Conservation (phyloP, 2,797 vertebrate species). For the Lithobates sylvaticus region DNA sequence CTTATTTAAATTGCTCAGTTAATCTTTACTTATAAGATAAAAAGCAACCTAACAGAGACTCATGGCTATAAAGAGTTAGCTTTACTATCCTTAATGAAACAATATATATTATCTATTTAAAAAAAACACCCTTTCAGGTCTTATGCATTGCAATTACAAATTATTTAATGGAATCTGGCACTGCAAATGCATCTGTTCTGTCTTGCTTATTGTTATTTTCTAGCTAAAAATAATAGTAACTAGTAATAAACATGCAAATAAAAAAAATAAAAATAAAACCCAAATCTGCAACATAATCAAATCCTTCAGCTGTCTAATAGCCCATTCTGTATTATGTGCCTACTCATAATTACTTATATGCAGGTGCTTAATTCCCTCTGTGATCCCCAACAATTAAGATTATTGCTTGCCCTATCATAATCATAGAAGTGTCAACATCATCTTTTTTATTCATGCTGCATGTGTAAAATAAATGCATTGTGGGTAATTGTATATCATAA, state of each 20-base stretch:
- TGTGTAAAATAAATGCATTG: constrained; percentile 10
- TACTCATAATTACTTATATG: constrained; percentile 39
- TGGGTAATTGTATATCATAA: background rate
- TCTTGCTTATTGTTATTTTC: background rate
- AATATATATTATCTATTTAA: too few species aligned
- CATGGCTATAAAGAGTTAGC: too few species aligned
- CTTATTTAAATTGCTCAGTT: background rate
- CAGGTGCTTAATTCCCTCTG: constrained; percentile 49
- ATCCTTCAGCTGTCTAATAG: constrained; percentile 32
- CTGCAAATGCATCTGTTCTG: too few species aligned
- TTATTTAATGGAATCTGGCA: too few species aligned
- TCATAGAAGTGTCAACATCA: constrained; percentile 42
- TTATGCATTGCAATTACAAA: background rate
- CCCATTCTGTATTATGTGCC: constrained; percentile 4
- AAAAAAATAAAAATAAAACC: background rate
- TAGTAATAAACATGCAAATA: background rate
- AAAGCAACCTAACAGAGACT: too few species aligned
- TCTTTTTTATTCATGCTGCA: constrained; percentile 41
- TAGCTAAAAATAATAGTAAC: constrained; percentile 11
- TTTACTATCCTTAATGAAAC: background rate
- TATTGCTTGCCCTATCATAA: constrained; percentile 45
- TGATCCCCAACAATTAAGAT: constrained; percentile 43
- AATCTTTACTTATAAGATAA: background rate
- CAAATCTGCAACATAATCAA: constrained; percentile 17
- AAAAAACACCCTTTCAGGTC: too few species aligned